These are phyloP conservation scores for Phrynosoma blainvillii DNA, from an alignment of 2,113 vertebrate genomes.

Conservation along the genomic window DNA sequence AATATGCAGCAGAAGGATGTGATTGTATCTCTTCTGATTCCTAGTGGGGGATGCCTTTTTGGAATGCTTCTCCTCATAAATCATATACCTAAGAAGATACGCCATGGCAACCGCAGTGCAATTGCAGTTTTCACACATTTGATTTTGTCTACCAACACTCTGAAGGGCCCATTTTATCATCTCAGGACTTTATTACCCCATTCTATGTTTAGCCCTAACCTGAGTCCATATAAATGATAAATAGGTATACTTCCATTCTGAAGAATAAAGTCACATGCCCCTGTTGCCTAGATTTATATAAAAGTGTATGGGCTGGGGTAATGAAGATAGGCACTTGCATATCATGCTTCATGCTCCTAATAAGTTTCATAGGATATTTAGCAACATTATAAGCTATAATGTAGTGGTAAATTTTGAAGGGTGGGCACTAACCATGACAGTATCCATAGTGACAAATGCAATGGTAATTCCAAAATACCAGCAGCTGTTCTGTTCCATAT, in stretches of 20 bases:
- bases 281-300: neutral
- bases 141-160: neutral
- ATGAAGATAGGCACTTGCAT: too few relatives aligned
- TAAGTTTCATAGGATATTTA: too few relatives aligned
- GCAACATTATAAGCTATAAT: too few relatives aligned
- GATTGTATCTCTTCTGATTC: neutral
- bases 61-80: neutral
- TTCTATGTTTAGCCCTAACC: neutral
- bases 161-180: neutral
- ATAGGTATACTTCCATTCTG: neutral
- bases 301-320: neutral
- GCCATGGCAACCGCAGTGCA: too few relatives aligned
- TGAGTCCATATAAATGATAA: neutral
- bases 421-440: neutral
- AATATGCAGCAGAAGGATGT: neutral
- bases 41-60: neutral
- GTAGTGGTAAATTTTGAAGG: neutral
- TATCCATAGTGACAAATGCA: neutral
- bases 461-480: too few relatives aligned
- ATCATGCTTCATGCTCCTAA: neutral
- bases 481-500: too few relatives aligned
- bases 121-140: neutral
- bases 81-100: neutral
- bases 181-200: neutral
- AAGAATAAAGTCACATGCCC: neutral